Evolutionary conservation across 2,888 invertebrate species (phyloP), one percentile per base, ranked within the genome.

Genomic region (Ypsolopha scabrella): DNA sequence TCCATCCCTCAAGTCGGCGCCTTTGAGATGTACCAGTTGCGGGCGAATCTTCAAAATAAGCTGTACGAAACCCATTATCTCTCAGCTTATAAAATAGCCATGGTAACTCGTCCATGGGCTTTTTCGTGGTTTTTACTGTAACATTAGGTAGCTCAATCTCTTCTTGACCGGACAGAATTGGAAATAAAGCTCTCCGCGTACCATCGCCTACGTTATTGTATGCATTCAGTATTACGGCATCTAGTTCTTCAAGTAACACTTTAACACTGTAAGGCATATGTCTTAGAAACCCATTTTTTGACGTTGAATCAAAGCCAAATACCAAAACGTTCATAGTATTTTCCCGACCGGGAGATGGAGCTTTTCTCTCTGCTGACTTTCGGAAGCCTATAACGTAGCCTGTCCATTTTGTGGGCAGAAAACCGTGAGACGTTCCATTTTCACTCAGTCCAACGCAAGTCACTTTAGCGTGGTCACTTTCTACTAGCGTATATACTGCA

Each of bases 241-340:
- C 74, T 38, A 93, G 69, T 38, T 90, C 80, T 7, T 83, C 88
- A 24, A 24, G 24, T 49, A 94, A 67, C 70, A 90, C 93, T 7
- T 87, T 80, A 65, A 92, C 92, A 6, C 91, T 90, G 61, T 90
- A 89, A 1, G 93, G 93, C 49, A 94, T 72, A 67, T 92, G 93
- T 38, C 94, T 83, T 48, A 91, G 90, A 62, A 92, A 93, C 34
- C 92, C 90, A 76, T 94, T 92, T 48, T 91, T 87, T 6, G 95
- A 95, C n/a, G 95, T 65, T 0, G 95, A 95, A 77, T 96, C 95
- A 58, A 94, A 91, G 1, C 94, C 94, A 59, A 93, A 89, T 87
- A 94, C 93, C 0, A 94, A 68, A 0, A 94, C 90, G 67, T 93
- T 93, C 48, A 48, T 10, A 9, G 50, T 10, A 36, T 48, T 35